Conservation (phyloP, 2,797 vertebrate species). For the Vultur gryphus region DNA sequence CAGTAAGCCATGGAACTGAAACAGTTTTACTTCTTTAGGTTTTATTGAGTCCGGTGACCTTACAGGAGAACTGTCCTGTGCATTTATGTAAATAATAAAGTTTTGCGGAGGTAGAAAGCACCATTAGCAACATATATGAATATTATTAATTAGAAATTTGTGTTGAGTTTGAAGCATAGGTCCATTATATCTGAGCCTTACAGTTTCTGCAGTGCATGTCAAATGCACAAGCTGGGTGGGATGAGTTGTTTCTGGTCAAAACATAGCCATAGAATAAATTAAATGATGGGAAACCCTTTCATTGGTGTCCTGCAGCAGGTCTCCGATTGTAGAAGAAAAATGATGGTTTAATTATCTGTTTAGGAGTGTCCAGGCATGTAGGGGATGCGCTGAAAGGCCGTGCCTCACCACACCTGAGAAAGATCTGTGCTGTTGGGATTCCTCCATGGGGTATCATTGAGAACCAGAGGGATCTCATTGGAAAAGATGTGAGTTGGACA, state of each 20-base stretch:
- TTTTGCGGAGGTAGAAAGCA: neutral
- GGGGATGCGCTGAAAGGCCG: constrained; percentile 89
- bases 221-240: neutral
- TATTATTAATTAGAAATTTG: neutral
- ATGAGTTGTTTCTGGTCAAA: neutral
- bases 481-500: constrained; percentile 87
- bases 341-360: neutral
- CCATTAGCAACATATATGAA: neutral
- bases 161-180: neutral
- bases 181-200: neutral
- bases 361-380: constrained; percentile 92
- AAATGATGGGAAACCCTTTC: neutral
- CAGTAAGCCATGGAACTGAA: neutral
- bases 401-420: constrained; percentile 84
- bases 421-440: constrained; percentile 90
- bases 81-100: neutral
- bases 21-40: neutral
- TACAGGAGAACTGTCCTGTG: neutral
- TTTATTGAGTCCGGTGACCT: neutral
- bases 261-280: neutral
- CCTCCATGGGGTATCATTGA: constrained; percentile 94
- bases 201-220: neutral
- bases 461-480: constrained; percentile 90
- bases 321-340: neutral
- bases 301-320: neutral